Percentiles rank a stretch among this genome's conserved stretches.
Evolutionary conservation across 2,797 vertebrate genomes (phyloP).

Genomic region (Darevskia mixta): DNA sequence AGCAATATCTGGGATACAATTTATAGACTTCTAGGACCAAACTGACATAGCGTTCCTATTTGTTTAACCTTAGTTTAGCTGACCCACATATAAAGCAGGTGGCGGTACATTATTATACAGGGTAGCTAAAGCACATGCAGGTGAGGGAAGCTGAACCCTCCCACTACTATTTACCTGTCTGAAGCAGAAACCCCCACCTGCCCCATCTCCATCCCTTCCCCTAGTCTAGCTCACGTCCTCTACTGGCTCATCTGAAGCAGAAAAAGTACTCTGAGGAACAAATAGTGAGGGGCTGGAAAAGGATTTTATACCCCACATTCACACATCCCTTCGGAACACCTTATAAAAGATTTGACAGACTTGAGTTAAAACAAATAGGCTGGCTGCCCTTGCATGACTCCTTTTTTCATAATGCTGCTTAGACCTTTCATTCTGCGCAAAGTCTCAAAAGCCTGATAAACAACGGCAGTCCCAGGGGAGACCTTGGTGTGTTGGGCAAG

Average conservation of each 20-base stretch:
- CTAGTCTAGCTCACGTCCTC: not conserved
- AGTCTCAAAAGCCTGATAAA: not conserved
- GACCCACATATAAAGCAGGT: not conserved
- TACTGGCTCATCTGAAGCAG: not conserved
- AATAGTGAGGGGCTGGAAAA: not conserved
- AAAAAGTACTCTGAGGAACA: not conserved
- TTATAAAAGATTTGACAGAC: not conserved
- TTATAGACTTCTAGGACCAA: not conserved
- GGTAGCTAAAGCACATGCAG: not conserved
- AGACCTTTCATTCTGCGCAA: not conserved
- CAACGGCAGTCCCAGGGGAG: not conserved
- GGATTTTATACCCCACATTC: not conserved
- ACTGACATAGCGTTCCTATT: not conserved
- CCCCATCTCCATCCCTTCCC: not conserved
- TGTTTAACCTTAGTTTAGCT: not conserved
- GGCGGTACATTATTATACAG: not conserved
- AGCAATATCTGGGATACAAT: not conserved
- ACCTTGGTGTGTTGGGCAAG: not conserved
- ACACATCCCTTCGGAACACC: not conserved
- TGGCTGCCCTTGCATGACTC: not conserved
- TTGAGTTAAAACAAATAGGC: not conserved
- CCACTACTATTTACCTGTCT: too few species aligned
- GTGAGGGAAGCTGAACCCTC: not conserved
- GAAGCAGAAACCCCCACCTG: not conserved
- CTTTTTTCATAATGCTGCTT: not conserved